Evolutionary conservation across 1,140 invertebrate species (phyloP).

Genomic region (Formica selysi): DNA sequence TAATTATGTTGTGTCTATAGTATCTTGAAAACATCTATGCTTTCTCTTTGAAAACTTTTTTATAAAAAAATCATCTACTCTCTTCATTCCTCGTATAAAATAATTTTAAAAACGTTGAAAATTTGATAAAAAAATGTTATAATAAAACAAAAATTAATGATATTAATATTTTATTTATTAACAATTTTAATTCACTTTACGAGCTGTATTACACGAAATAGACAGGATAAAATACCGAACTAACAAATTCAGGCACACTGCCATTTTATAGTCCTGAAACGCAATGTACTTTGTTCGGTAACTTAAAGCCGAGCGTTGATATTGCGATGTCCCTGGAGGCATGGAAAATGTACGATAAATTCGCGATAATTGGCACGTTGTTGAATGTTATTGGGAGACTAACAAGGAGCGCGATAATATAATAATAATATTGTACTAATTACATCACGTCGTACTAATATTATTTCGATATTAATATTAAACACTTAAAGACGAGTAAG

Average conservation of each 20-base stretch:
- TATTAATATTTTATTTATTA: neutral
- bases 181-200: neutral
- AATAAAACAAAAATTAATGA: neutral
- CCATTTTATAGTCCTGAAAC: constrained; percentile 30
- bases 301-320: constrained; percentile 53
- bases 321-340: neutral
- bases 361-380: constrained; percentile 7
- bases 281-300: neutral
- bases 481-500: neutral
- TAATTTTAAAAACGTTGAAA: neutral
- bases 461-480: constrained; percentile 40
- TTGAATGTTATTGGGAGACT: neutral
- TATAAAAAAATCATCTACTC: neutral
- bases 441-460: neutral
- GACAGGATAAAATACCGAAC: neutral
- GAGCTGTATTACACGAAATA: constrained; percentile 1
- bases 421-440: constrained; percentile 41
- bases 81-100: neutral
- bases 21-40: neutral
- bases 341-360: constrained; percentile 19
- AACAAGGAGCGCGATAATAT: neutral
- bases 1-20: neutral
- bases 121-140: neutral
- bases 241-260: constrained; percentile 11
- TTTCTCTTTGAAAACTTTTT: neutral